These are phyloP conservation scores for Ctenicera cuprea DNA, from an alignment of 2,888 invertebrate genomes.

Conservation along the genomic window DNA sequence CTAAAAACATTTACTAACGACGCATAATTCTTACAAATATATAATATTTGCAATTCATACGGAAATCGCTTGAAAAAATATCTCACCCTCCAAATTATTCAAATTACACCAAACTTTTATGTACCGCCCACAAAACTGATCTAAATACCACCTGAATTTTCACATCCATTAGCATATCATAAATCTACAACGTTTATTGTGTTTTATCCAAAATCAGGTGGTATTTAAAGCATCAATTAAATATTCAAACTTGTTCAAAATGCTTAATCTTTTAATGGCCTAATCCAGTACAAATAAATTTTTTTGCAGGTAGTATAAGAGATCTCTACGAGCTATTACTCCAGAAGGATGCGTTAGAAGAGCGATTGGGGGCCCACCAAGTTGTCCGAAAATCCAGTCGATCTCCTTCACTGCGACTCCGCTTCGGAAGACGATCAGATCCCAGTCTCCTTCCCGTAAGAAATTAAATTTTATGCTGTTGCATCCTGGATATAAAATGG, in stretches of 20 bases:
- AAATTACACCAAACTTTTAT: slow-evolving; percentile 9
- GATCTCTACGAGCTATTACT: slow-evolving; percentile 79
- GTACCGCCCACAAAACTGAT: background rate
- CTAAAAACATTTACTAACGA: too few relatives aligned
- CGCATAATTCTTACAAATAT: too few relatives aligned
- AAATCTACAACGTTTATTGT: background rate
- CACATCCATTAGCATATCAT: background rate
- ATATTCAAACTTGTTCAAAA: background rate
- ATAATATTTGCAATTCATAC: slow-evolving; percentile 6
- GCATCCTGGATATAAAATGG: slow-evolving; percentile 6
- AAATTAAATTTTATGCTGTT: background rate
- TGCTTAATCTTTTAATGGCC: background rate
- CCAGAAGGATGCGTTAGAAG: slow-evolving; percentile 79
- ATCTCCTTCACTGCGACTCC: slow-evolving; percentile 84
- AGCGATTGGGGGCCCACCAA: slow-evolving; percentile 79
- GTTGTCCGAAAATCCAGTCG: slow-evolving; percentile 86
- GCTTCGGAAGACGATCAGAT: slow-evolving; percentile 86
- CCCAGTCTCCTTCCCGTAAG: slow-evolving; percentile 77
- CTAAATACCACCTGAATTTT: slow-evolving; percentile 15
- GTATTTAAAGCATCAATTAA: background rate
- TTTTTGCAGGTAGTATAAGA: slow-evolving; percentile 70
- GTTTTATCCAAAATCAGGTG: background rate
- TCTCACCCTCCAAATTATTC: background rate
- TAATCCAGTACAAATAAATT: background rate
- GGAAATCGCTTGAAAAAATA: background rate